A percentile compares a stretch with the other conserved stretches of the same genome.
These are phyloP conservation scores for Tribolium freemani DNA, from an alignment of 2,888 invertebrate genomes.

Conservation along the genomic window DNA sequence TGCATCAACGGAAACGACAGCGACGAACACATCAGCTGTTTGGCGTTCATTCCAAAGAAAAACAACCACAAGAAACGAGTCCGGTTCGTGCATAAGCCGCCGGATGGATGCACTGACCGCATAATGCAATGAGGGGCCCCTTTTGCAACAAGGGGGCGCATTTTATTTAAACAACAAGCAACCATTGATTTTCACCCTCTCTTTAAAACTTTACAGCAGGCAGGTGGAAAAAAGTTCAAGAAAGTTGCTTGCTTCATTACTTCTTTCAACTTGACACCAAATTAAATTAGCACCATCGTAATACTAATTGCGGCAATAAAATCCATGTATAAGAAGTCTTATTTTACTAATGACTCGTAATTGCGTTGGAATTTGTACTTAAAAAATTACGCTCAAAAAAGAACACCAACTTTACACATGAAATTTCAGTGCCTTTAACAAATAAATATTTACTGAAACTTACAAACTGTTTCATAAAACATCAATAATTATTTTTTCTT, in stretches of 20 bases:
- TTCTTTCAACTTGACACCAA: constrained; percentile 12
- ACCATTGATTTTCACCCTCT: no score
- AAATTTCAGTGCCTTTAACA: no score
- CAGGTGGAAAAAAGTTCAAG: neutral
- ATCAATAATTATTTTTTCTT: no score
- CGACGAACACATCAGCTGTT: constrained; percentile 41
- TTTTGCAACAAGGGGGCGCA: neutral
- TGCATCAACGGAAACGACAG: constrained; percentile 35
- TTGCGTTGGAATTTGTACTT: constrained; percentile 4
- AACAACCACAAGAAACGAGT: constrained; percentile 56
- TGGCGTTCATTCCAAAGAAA: constrained; percentile 43
- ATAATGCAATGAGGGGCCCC: constrained; percentile 61
- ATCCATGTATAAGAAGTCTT: constrained; percentile 10
- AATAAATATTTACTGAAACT: no score
- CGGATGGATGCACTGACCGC: constrained; percentile 66
- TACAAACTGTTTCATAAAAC: no score
- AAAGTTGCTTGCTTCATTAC: neutral
- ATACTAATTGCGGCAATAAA: constrained; percentile 13
- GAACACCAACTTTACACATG: no score
- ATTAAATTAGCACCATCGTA: constrained; percentile 11
- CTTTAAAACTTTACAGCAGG: no score
- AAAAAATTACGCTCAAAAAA: neutral
- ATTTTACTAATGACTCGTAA: constrained; percentile 11
- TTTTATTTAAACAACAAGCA: neutral
- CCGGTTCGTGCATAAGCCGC: constrained; percentile 57